Conservation (phyloP, 1,140 invertebrate species). For the Bombus confusus region DNA sequence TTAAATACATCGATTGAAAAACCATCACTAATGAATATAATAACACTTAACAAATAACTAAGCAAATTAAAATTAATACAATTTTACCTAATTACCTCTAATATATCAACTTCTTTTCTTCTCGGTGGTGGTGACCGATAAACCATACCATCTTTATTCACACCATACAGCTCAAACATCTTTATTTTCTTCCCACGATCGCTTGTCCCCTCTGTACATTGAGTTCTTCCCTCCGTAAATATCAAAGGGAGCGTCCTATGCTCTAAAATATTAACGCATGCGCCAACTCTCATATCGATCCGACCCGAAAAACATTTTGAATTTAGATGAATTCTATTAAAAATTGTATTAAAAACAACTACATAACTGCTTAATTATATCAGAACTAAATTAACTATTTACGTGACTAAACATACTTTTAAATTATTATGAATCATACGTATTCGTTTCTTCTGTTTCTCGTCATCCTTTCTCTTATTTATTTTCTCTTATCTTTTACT, state of each 20-base stretch:
- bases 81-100: slow-evolving; percentile 72
- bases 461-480: neutral
- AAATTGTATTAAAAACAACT: neutral
- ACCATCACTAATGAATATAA: no score
- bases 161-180: slow-evolving; percentile 79
- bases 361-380: no score
- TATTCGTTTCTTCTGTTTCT: neutral
- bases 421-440: neutral
- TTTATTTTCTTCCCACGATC: slow-evolving; percentile 44
- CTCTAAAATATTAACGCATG: slow-evolving; percentile 60
- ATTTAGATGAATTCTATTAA: slow-evolving; percentile 35
- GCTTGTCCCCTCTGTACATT: slow-evolving; percentile 12
- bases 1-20: neutral
- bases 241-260: slow-evolving; percentile 52
- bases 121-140: slow-evolving; percentile 77
- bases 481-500: neutral
- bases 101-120: slow-evolving; percentile 79
- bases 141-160: slow-evolving; percentile 75
- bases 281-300: slow-evolving; percentile 73
- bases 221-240: slow-evolving; percentile 54
- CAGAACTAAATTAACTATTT: neutral
- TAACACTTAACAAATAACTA: neutral
- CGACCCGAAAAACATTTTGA: slow-evolving; percentile 55
- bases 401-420: neutral
- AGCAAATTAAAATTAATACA: neutral